Percentiles rank a stretch among this genome's conserved stretches.
Conservation (phyloP, 2,113 vertebrate genomes). For the Chunga burmeisteri region DNA sequence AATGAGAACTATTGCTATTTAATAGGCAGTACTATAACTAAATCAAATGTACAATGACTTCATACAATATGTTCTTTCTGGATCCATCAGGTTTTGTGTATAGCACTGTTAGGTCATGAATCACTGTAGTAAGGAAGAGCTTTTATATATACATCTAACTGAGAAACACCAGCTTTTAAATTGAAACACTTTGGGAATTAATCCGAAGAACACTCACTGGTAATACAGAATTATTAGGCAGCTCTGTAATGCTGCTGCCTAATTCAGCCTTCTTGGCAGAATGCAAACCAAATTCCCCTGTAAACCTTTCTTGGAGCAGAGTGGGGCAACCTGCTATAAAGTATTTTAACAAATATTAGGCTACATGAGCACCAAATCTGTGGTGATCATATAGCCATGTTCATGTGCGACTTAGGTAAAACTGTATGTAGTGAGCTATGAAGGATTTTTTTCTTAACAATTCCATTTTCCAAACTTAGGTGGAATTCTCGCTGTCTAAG, state of each 20-base stretch:
- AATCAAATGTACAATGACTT: background rate
- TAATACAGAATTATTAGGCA: background rate
- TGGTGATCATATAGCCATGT: background rate
- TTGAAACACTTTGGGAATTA: background rate
- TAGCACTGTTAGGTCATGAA: background rate
- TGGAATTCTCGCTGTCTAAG: background rate
- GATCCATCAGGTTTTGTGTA: background rate
- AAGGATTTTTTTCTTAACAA: background rate
- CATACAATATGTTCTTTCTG: background rate
- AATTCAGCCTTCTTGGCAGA: background rate
- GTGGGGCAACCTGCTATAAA: background rate
- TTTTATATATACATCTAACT: background rate
- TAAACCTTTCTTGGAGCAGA: background rate
- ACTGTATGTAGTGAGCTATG: background rate
- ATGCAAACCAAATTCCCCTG: background rate
- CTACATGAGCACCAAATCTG: background rate
- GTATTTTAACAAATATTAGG: background rate
- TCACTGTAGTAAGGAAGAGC: background rate
- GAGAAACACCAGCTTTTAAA: background rate
- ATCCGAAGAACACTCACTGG: background rate
- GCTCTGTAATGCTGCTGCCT: background rate
- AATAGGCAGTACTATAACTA: background rate
- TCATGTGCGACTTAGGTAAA: background rate
- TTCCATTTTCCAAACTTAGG: background rate
- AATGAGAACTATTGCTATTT: background rate